phyloP scores from a whole-genome alignment of 2,888 invertebrate genomes.

The Opisthograptis luteolata region DNA sequence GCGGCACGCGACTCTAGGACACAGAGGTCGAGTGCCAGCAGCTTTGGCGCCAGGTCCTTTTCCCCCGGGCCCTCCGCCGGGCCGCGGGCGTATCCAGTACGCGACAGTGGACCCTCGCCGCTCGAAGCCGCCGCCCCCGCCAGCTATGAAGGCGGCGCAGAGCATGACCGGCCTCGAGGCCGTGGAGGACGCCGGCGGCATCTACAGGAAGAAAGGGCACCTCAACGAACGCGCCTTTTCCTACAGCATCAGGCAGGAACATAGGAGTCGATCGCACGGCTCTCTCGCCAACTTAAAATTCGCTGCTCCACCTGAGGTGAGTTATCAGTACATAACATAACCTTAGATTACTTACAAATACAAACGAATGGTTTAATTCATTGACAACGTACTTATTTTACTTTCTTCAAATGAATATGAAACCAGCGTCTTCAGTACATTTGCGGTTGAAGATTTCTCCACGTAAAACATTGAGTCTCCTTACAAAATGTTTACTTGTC shows the following conservation, averaged over 20 bases:
- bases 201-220: slow-evolving; percentile 95
- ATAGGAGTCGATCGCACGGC: slow-evolving; percentile 95
- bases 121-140: slow-evolving; percentile 85
- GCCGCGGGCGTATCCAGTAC: slow-evolving; percentile 80
- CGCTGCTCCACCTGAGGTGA: slow-evolving; percentile 88
- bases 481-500: slow-evolving; percentile 15
- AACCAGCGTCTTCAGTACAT: neutral
- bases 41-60: slow-evolving; percentile 79
- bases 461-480: slow-evolving; percentile 26
- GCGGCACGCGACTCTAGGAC: slow-evolving; percentile 78
- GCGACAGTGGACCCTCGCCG: slow-evolving; percentile 87
- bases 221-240: slow-evolving; percentile 96
- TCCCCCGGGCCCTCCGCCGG: slow-evolving; percentile 66
- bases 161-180: slow-evolving; percentile 87
- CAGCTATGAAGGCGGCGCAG: slow-evolving; percentile 87
- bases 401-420: neutral
- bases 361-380: too few relatives aligned
- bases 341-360: too few relatives aligned
- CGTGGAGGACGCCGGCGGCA: slow-evolving; percentile 87
- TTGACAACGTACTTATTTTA: neutral
- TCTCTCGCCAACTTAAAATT: slow-evolving; percentile 96
- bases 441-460: slow-evolving; percentile 32
- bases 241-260: slow-evolving; percentile 96
- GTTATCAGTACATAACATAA: too few relatives aligned
- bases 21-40: slow-evolving; percentile 85